phyloP scores from a whole-genome alignment of 2,797 vertebrate species.

The Sebastes melanostomus region DNA sequence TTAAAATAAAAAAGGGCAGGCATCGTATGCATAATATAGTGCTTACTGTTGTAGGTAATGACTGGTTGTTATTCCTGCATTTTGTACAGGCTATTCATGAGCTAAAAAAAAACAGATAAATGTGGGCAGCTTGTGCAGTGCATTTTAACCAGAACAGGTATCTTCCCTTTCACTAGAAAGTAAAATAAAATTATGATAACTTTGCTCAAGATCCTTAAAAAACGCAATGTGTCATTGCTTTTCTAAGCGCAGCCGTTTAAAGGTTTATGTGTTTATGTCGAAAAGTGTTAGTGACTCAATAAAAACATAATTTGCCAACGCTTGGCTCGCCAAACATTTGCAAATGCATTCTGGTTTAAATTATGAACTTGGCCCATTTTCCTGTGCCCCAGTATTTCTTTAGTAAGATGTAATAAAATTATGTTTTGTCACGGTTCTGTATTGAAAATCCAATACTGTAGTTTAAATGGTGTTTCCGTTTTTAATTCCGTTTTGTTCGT shows the following conservation, averaged over 20 bases:
- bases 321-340: neutral
- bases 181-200: neutral
- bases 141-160: neutral
- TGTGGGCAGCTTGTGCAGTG: neutral
- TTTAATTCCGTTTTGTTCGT: neutral
- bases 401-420: neutral
- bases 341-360: neutral
- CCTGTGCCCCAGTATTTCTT: neutral
- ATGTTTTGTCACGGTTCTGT: neutral
- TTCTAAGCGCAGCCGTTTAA: neutral
- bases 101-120: neutral
- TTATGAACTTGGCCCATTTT: neutral
- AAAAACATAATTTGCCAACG: conserved; percentile 1
- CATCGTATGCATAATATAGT: conserved; percentile 11
- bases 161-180: neutral
- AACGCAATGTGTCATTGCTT: neutral
- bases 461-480: neutral
- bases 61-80: neutral
- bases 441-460: neutral
- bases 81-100: neutral
- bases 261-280: neutral
- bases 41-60: neutral
- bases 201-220: neutral
- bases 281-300: neutral
- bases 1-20: conserved; percentile 11